Base-by-base conservation (phyloP, 2,113 vertebrate genomes). In the Toxotes chatareus region DNA sequence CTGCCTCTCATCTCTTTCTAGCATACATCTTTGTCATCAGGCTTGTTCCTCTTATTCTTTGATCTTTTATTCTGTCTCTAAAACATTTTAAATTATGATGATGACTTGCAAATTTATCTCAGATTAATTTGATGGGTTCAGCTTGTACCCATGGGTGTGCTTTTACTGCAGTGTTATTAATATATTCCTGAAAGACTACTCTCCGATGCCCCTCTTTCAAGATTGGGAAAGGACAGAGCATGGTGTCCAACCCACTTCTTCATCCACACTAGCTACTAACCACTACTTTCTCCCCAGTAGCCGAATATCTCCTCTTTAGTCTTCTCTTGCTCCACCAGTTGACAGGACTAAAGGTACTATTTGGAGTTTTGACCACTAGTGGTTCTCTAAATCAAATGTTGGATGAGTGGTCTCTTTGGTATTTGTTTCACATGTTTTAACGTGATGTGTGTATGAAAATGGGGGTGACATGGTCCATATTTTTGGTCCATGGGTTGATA, bases 61-160 rank as follows among this genome's bases (percentile, higher is more conserved):
- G 83, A 89, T 89, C 70, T 82, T 86, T 85, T 86, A 87, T 91
- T 78, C 85, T 38, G 69, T 87, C 70, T 80, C 73, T 92, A 85
- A 92, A 91, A 89, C 77, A 83, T 88, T 88, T 88, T 60, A 80
- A 86, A 89, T 86, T 80, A 85, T 80, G 72, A 82, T 80, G 76
- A 90, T 87, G 86, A 88, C 79, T 88, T 92, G 82, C 83, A 91
- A 79, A 88, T 91, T 80, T 89, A 87, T 76, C 71, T 89, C 57
- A 81, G 77, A 90, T 91, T 88, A 86, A 88, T 88, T 86, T 89
- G 83, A 89, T 89, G 79, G 81, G 68, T 83, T 90, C 83, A 81
- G 73, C 56, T 89, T 84, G 81, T 84, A 68, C 77, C 73, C 78
- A 46, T 79, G 67, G 70, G 72, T 78, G 68, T 79, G 78, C 73